Evolutionary conservation across 2,113 vertebrate species (phyloP).

Genomic region (Hippocampus mohnikei): DNA sequence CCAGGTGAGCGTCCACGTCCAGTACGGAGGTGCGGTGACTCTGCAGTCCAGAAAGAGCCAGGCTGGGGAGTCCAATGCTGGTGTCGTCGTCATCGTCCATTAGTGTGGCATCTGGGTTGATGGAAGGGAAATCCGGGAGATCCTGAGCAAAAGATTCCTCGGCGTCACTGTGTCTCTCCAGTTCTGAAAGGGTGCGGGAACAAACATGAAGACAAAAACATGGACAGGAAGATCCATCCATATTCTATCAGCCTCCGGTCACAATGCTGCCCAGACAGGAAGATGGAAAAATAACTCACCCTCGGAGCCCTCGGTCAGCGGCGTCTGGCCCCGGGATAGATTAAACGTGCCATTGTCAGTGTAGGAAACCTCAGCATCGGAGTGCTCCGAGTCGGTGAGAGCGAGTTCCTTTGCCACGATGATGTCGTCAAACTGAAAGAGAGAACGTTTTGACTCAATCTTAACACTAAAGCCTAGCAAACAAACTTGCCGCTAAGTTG

Average conservation of each 20-base stretch:
- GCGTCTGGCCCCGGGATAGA: constrained; percentile 89
- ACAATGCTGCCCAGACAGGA: not conserved
- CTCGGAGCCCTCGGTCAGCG: constrained; percentile 93
- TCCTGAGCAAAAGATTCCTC: constrained; percentile 94
- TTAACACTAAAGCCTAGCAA: not conserved
- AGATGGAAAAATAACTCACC: constrained; percentile 63
- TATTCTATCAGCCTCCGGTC: too few relatives aligned
- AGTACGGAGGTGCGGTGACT: constrained; percentile 60
- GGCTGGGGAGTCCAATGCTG: constrained; percentile 88
- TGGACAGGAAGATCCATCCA: not conserved
- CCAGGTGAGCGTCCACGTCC: constrained; percentile 69
- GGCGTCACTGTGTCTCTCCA: constrained; percentile 91
- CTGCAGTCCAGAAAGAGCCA: constrained; percentile 49
- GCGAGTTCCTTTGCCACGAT: constrained; percentile 82
- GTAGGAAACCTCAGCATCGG: constrained; percentile 89
- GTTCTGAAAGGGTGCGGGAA: constrained; percentile 65
- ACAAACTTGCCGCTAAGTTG: not conserved
- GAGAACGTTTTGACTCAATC: not conserved
- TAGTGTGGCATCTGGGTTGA: constrained; percentile 84
- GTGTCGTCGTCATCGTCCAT: constrained; percentile 94
- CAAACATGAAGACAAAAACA: constrained; percentile 9
- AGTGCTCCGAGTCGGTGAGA: constrained; percentile 91
- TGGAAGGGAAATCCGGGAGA: constrained; percentile 92
- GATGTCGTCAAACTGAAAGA: constrained; percentile 84
- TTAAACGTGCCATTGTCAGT: constrained; percentile 94